Evolutionary conservation across 1,140 invertebrate genomes (phyloP).

Genomic region (Cryptotermes secundus): DNA sequence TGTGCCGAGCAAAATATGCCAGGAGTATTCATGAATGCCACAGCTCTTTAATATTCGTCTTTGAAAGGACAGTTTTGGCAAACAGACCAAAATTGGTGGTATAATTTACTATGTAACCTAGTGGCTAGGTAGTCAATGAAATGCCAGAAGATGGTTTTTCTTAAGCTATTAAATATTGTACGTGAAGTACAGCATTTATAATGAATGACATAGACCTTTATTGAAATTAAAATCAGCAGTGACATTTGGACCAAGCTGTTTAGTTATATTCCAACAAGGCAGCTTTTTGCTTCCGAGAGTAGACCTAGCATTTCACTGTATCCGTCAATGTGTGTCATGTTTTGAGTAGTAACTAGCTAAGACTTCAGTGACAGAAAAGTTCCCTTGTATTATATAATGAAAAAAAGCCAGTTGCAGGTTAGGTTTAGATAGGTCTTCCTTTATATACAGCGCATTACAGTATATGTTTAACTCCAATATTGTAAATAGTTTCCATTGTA

Average conservation of each 20-base stretch:
- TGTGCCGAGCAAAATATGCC: not conserved
- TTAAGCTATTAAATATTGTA: slow-evolving; percentile 1
- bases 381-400: slow-evolving; percentile 29
- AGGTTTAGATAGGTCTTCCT: slow-evolving; percentile 34
- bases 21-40: not conserved
- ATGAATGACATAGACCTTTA: slow-evolving; percentile 6
- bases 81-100: not conserved
- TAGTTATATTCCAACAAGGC: slow-evolving; percentile 27
- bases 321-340: slow-evolving; percentile 31
- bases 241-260: slow-evolving; percentile 33
- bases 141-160: slow-evolving; percentile 18
- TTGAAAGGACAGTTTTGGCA: slow-evolving; percentile 1
- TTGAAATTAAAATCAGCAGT: slow-evolving; percentile 2
- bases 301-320: slow-evolving; percentile 33
- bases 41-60: not conserved
- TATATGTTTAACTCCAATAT: slow-evolving; percentile 32
- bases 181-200: not conserved
- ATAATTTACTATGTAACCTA: not conserved
- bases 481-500: slow-evolving; percentile 38
- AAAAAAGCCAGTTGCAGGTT: slow-evolving; percentile 32
- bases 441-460: slow-evolving; percentile 34
- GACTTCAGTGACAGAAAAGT: slow-evolving; percentile 22
- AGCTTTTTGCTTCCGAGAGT: slow-evolving; percentile 32
- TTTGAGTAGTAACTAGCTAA: slow-evolving; percentile 29
- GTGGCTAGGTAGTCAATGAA: not conserved